Evolutionary conservation across 2,797 vertebrate genomes (phyloP), one percentile per base, ranked within the genome.

Genomic region (Premnoplex brunnescens): DNA sequence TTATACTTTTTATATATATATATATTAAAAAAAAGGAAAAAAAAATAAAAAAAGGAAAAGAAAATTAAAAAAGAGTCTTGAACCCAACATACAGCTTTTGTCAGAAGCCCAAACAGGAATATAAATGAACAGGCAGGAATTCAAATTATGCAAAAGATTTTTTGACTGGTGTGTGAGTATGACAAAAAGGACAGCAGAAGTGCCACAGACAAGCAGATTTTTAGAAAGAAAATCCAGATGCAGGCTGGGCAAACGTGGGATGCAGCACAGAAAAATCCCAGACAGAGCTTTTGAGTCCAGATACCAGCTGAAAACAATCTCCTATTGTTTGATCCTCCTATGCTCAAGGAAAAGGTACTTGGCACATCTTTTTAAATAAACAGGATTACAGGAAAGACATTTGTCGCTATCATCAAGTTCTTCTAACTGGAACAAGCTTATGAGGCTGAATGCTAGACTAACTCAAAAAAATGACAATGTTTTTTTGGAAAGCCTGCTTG

Each of bases 321-420:
- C 74, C 80, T 73, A 77, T 26, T 66, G 49, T 90, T 95, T 95
- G 94, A 94, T 97, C 88, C 92, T 96, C 94, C 90, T 67, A 2
- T 94, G 93, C 92, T 95, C 51, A 84, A 88, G 91, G 91, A 86
- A 88, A 93, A 96, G 95, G 93, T 93, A 91, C 78, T 94, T 95
- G 88, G 94, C 92, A 87, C 63, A 41, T 89, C 60, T 82, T 84
- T 85, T 79, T 49, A 91, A 95, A 73, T 56, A 87, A 95, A 95
- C 71, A 90, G 52, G 71, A 85, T 92, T 95, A 92, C 88, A 95
- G 24, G n/a, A 64, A 87, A 93, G 72, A 68, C 52, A 21, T 90
- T 90, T 82, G 56, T 94, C 80, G 95, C 56, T 63, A 85, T 9
- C 71, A 82, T 24, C 1, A 1, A 92, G 64, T 73, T 82, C 86